Percentiles rank a stretch among this genome's conserved stretches.
These are phyloP conservation scores for Tachysurus fulvidraco DNA, from an alignment of 2,113 vertebrate species.

Conservation along the genomic window DNA sequence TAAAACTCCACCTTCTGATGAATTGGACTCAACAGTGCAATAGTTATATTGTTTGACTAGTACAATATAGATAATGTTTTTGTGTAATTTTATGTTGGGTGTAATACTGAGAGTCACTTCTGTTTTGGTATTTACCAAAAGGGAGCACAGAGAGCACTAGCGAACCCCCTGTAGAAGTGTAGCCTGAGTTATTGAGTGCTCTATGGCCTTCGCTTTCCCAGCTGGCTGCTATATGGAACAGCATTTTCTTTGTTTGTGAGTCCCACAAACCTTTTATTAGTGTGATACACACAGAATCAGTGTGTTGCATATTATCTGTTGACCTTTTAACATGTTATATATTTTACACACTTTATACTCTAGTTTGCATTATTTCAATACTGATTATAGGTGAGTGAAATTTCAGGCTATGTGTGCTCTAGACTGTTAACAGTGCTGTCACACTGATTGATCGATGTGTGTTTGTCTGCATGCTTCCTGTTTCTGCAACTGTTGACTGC, in stretches of 20 bases:
- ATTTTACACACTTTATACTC: not conserved
- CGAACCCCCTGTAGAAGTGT: not conserved
- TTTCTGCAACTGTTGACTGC: conserved; percentile 5
- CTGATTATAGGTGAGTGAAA: not conserved
- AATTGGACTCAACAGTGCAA: too few relatives aligned
- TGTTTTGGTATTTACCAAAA: not conserved
- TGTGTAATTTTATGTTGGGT: not conserved
- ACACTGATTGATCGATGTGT: not conserved
- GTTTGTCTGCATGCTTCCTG: not conserved
- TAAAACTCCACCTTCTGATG: too few relatives aligned
- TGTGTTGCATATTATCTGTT: not conserved
- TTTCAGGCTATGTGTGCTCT: not conserved
- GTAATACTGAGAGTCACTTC: not conserved
- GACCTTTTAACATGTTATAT: not conserved
- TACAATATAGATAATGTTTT: not conserved
- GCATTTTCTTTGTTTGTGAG: not conserved
- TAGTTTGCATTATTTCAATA: not conserved
- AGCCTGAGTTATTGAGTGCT: not conserved
- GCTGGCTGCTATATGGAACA: not conserved
- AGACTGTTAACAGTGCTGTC: not conserved
- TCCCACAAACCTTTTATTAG: not conserved
- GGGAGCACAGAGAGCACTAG: not conserved
- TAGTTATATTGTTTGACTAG: too few relatives aligned
- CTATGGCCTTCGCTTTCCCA: not conserved
- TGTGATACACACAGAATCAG: not conserved